Evolutionary conservation across 2,797 vertebrate species (phyloP).

Genomic region (Stomatorhinus walkeri): DNA sequence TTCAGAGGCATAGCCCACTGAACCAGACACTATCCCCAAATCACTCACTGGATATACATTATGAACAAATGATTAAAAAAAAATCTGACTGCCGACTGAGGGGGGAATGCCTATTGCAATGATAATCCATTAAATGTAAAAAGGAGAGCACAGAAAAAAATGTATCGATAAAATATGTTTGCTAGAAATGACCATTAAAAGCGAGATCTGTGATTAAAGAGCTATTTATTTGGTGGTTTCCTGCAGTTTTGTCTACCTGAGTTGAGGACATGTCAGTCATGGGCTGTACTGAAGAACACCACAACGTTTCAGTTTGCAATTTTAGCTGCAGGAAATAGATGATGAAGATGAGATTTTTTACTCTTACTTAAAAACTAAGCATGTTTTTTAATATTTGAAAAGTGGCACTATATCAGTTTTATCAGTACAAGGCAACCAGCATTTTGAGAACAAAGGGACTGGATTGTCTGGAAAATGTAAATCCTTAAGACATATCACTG

Average conservation of each 20-base stretch:
- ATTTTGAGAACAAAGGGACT: conserved; percentile 10
- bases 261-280: background rate
- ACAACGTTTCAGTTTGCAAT: background rate
- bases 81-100: background rate
- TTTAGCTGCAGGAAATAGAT: background rate
- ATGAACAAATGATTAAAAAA: background rate
- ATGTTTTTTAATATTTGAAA: background rate
- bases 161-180: background rate
- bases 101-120: background rate
- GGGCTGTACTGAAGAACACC: background rate
- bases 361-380: background rate
- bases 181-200: background rate
- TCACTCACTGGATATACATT: background rate
- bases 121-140: background rate
- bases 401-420: background rate
- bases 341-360: background rate
- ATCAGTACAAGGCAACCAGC: background rate
- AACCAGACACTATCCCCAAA: background rate
- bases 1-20: background rate
- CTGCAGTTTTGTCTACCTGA: background rate
- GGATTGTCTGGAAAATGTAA: background rate
- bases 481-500: background rate
- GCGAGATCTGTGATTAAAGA: background rate
- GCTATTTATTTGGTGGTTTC: background rate
- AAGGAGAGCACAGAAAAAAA: background rate